A percentile compares a stretch with the other conserved stretches of the same genome.
Evolutionary conservation across 2,888 invertebrate species (phyloP).

Genomic region (Trypoxylon attenuatum): DNA sequence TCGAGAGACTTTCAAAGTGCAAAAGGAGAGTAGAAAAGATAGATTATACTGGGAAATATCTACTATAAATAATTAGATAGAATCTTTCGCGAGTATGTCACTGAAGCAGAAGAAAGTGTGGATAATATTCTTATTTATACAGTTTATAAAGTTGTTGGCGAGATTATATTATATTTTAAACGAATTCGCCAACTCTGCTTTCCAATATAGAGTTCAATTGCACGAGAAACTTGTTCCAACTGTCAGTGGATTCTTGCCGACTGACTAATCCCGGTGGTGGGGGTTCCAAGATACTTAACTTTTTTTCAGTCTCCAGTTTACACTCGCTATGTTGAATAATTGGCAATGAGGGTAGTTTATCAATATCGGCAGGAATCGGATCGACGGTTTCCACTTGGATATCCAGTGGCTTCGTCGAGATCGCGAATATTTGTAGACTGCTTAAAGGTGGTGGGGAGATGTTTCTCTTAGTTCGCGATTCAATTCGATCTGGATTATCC

Average conservation of each 20-base stretch:
- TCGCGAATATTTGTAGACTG: constrained; percentile 69
- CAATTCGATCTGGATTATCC: constrained; percentile 1
- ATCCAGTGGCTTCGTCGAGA: constrained; percentile 67
- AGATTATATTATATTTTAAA: too few relatives aligned
- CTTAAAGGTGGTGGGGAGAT: constrained; percentile 66
- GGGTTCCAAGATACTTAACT: constrained; percentile 70
- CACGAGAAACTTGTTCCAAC: constrained; percentile 76
- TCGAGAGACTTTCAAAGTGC: not conserved
- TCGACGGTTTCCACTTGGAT: constrained; percentile 58
- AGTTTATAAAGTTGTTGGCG: too few relatives aligned
- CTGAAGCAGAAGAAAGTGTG: not conserved
- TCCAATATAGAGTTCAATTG: constrained; percentile 76
- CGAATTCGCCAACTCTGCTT: constrained; percentile 74
- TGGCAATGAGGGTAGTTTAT: constrained; percentile 65
- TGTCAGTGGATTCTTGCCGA: constrained; percentile 73
- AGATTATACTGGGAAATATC: not conserved
- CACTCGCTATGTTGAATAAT: constrained; percentile 53
- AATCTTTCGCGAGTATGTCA: not conserved
- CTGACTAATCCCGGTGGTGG: constrained; percentile 71
- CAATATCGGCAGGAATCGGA: constrained; percentile 59
- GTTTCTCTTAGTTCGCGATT: constrained; percentile 22
- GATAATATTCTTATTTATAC: too few relatives aligned
- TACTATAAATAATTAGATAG: not conserved
- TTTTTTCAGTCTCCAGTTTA: constrained; percentile 54
- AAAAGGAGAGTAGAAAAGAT: not conserved